Base-by-base conservation (phyloP, 2,888 invertebrate species). In the Cylloceria caligata region DNA sequence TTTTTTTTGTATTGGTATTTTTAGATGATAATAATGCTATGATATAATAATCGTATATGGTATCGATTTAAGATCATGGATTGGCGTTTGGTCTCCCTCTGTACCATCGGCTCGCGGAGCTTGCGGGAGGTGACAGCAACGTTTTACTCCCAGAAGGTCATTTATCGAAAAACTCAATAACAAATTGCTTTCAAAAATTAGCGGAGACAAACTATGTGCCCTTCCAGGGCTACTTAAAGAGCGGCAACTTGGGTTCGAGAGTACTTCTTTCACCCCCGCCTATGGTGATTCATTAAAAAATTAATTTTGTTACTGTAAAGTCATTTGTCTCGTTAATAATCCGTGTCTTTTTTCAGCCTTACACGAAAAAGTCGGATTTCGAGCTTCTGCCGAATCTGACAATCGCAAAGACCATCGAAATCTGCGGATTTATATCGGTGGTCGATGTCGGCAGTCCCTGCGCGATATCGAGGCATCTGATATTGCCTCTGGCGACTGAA, bases 381-480 rank as follows among this genome's bases (percentile, higher is more conserved):
- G 96, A 94, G 90, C 76, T 90, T 24, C 94, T 91, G 80, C 94
- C 93, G 83, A 95, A 93, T 78, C 94, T 93, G 91, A 95, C 94
- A 82, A 94, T 98, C 69, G 95, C 96, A 0, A 96, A 95, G 79
- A 95, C 95, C 68, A 94, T 99, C 72, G 96, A 97, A 90, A 95
- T 99, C 19, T 95, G 97, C 89, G 99, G 99, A 0, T 99, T 98
- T 90, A 93, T 99, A 68, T 95, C 96, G n/a, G 95, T 98, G 7
- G 95, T 96, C 2, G 98, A 99, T 90, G 95, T 98, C 69, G 95
- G 96, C 88, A 98, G 98, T 78, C 99, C 99, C 2, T 97, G 98
- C 90, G 97, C 97, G 2, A 94, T 98, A 81, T 98, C 98, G 82
- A 95, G 98, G 47, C 99, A 99, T 93, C 94, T 99, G 81, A 95